A percentile compares a stretch with the other conserved stretches of the same genome.
phyloP scores from a whole-genome alignment of 1,140 invertebrate genomes.

The Aleiodes sp. region DNA sequence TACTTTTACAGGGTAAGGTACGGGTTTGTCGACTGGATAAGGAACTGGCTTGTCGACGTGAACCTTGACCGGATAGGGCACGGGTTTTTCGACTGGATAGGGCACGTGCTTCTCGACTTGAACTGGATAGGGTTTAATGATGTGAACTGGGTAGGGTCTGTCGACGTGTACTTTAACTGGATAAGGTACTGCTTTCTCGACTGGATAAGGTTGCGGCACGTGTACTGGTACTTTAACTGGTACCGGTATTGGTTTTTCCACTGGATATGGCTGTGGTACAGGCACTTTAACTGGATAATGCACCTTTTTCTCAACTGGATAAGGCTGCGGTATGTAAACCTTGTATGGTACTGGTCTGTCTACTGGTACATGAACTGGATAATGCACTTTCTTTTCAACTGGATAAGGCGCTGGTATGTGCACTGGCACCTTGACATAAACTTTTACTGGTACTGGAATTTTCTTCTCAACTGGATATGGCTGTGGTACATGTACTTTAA shows the following conservation, averaged over 20 bases:
- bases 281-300: slow-evolving; percentile 71
- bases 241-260: slow-evolving; percentile 68
- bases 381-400: slow-evolving; percentile 76
- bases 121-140: slow-evolving; percentile 36
- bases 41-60: slow-evolving; percentile 59
- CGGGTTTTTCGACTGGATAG: slow-evolving; percentile 67
- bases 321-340: slow-evolving; percentile 72
- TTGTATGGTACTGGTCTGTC: slow-evolving; percentile 74
- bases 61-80: slow-evolving; percentile 66
- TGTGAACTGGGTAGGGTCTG: slow-evolving; percentile 61
- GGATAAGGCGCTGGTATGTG: slow-evolving; percentile 75
- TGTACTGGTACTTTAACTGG: slow-evolving; percentile 71
- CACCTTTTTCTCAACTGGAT: slow-evolving; percentile 72
- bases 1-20: slow-evolving; percentile 61
- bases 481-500: slow-evolving; percentile 74
- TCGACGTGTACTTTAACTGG: slow-evolving; percentile 60
- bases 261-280: slow-evolving; percentile 65
- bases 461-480: slow-evolving; percentile 80
- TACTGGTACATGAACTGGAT: slow-evolving; percentile 75
- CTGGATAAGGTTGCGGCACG: slow-evolving; percentile 65
- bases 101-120: slow-evolving; percentile 50
- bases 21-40: slow-evolving; percentile 67
- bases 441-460: slow-evolving; percentile 73
- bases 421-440: slow-evolving; percentile 70
- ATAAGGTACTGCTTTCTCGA: slow-evolving; percentile 64